phyloP scores from a whole-genome alignment of 2,797 vertebrate species.

The Geotrypetes seraphini region DNA sequence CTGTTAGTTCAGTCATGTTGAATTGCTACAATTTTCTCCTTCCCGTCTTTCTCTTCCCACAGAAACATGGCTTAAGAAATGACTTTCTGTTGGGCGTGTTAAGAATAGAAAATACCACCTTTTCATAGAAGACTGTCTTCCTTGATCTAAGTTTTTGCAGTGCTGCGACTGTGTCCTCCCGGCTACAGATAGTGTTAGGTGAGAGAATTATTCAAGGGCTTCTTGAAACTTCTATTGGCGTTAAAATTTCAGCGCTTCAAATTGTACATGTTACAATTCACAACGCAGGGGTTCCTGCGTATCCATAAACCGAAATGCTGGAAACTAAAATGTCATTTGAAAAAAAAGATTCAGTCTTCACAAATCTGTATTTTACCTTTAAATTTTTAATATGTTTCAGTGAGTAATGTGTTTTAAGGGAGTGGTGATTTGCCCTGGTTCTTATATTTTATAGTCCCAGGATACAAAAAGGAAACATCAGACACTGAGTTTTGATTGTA shows the following conservation, averaged over 20 bases:
- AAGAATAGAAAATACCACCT: too few relatives aligned
- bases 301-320: neutral
- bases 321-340: conserved; percentile 7
- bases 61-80: too few relatives aligned
- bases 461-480: conserved; percentile 37
- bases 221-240: neutral
- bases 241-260: conserved; percentile 5
- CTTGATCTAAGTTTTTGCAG: too few relatives aligned
- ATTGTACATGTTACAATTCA: neutral
- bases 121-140: too few relatives aligned
- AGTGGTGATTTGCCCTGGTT: conserved; percentile 22
- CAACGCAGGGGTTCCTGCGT: neutral
- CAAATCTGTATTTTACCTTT: conserved; percentile 8
- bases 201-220: too few relatives aligned
- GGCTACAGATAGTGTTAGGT: too few relatives aligned
- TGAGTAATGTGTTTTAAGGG: conserved; percentile 21
- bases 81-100: too few relatives aligned
- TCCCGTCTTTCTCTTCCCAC: conserved; percentile 7
- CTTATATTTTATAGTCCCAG: conserved; percentile 28
- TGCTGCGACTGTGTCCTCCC: too few relatives aligned
- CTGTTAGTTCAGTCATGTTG: neutral
- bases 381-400: conserved; percentile 6
- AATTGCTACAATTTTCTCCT: neutral
- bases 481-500: conserved; percentile 56
- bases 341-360: conserved; percentile 12